Percentiles rank a stretch among this genome's conserved stretches.
These are phyloP conservation scores for Eubasilissa splendida DNA, from an alignment of 2,888 invertebrate genomes.

Conservation along the genomic window DNA sequence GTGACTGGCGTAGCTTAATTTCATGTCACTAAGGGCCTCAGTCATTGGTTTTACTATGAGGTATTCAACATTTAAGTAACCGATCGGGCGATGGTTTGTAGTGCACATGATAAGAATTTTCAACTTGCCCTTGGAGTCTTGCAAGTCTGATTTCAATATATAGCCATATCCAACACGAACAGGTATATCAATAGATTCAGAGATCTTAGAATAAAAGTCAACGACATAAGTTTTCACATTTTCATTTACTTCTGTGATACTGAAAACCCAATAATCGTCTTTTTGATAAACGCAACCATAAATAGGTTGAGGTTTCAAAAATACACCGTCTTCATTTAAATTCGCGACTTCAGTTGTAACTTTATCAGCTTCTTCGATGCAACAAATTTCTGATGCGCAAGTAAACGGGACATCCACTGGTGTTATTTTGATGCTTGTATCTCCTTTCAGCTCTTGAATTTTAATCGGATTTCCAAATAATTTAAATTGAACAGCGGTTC, in stretches of 20 bases:
- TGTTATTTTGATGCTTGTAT: constrained; percentile 82
- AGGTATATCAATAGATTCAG: constrained; percentile 76
- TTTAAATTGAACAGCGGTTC: constrained; percentile 88
- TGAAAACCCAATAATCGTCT: constrained; percentile 85
- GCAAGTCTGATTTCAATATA: constrained; percentile 87
- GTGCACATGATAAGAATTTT: constrained; percentile 91
- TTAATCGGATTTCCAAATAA: constrained; percentile 83
- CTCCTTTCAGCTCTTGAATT: constrained; percentile 78
- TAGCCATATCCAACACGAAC: constrained; percentile 92
- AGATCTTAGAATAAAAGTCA: constrained; percentile 82
- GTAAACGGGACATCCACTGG: constrained; percentile 78
- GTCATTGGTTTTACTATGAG: constrained; percentile 77
- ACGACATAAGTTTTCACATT: constrained; percentile 85
- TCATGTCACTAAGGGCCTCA: constrained; percentile 81
- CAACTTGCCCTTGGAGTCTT: constrained; percentile 82
- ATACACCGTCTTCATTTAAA: constrained; percentile 78
- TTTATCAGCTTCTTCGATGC: constrained; percentile 71
- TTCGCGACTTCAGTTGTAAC: constrained; percentile 78
- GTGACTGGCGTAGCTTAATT: constrained; percentile 86
- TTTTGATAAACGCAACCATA: constrained; percentile 85
- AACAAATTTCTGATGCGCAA: constrained; percentile 76
- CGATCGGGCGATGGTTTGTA: constrained; percentile 89
- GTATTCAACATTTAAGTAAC: constrained; percentile 80
- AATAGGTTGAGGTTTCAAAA: constrained; percentile 81
- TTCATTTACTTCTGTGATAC: constrained; percentile 82